Conservation (phyloP, 2,113 vertebrate genomes). For the Clupea harengus region DNA sequence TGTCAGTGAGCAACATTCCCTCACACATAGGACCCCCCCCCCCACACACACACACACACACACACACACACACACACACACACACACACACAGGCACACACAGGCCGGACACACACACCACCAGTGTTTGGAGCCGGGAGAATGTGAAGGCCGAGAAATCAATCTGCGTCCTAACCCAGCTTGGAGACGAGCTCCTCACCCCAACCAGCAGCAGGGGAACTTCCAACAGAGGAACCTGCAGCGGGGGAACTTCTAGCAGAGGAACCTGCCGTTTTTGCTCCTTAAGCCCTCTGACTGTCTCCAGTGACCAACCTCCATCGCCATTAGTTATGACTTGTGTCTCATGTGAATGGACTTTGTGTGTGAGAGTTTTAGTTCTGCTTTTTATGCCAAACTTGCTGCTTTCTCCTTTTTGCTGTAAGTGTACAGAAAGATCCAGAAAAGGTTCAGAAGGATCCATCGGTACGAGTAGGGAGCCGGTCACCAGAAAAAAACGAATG, state of each 20-base stretch:
- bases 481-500: background rate
- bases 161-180: background rate
- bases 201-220: background rate
- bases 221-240: background rate
- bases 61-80: background rate
- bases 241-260: no score
- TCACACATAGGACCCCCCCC: no score
- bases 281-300: slow-evolving; percentile 13
- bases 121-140: background rate
- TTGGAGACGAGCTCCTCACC: background rate
- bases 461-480: background rate
- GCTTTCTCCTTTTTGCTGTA: slow-evolving; percentile 72
- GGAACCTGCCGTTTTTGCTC: background rate
- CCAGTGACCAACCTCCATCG: slow-evolving; percentile 62
- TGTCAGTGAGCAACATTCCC: no score
- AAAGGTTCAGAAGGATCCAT: background rate
- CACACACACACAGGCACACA: slow-evolving; percentile 7
- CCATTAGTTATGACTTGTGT: slow-evolving; percentile 51
- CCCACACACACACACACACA: background rate
- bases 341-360: slow-evolving; percentile 40
- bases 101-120: background rate
- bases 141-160: no score
- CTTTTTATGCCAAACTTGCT: slow-evolving; percentile 74
- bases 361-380: slow-evolving; percentile 40
- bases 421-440: slow-evolving; percentile 43